These are phyloP conservation scores for Cuculus canorus DNA, from an alignment of 2,797 vertebrate genomes.

Conservation along the genomic window DNA sequence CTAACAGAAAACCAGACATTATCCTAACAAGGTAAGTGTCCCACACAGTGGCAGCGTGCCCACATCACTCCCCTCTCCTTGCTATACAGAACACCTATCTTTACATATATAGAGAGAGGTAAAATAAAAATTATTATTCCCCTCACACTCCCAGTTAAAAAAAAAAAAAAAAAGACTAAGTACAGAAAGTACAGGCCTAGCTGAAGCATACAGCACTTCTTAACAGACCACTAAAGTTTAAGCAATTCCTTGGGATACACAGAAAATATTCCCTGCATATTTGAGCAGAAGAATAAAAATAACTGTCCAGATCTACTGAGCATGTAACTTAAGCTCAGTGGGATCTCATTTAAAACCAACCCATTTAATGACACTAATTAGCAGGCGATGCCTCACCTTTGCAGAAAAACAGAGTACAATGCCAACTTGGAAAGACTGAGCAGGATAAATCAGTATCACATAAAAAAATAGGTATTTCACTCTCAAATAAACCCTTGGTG, in stretches of 20 bases:
- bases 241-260: neutral
- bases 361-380: constrained; percentile 49
- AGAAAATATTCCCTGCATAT: neutral
- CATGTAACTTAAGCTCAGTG: neutral
- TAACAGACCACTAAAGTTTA: neutral
- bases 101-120: too few species aligned
- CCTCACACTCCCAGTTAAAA: neutral
- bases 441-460: neutral
- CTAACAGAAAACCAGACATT: neutral
- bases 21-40: fast-evolving
- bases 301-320: neutral
- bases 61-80: neutral
- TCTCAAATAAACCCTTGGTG: neutral
- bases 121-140: neutral
- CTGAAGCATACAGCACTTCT: neutral
- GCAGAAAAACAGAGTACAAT: neutral
- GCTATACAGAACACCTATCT: neutral
- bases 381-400: constrained; percentile 41
- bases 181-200: neutral
- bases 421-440: neutral
- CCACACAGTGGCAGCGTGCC: fast-evolving
- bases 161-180: neutral
- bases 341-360: constrained; percentile 34
- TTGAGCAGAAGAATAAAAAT: constrained; percentile 14
- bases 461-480: neutral